A percentile compares a stretch with the other conserved stretches of the same genome.
Evolutionary conservation across 2,888 invertebrate genomes (phyloP).

Genomic region (Cephus runcator): DNA sequence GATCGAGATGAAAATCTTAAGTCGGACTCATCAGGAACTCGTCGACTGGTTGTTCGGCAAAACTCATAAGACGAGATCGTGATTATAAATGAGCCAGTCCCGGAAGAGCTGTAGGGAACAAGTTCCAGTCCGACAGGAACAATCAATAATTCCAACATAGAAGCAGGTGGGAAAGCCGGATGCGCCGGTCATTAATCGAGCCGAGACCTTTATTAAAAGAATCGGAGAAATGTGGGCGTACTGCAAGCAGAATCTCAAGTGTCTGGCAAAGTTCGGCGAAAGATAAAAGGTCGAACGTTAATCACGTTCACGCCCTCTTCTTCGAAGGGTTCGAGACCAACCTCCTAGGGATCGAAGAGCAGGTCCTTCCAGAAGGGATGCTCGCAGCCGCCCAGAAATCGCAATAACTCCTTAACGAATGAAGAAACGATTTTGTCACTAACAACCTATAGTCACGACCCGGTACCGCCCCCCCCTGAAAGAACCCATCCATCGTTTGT

Average conservation of each 20-base stretch:
- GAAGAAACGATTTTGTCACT: not conserved
- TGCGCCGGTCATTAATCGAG: slow-evolving; percentile 65
- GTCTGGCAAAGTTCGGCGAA: slow-evolving; percentile 23
- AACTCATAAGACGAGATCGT: not conserved
- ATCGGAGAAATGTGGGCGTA: slow-evolving; percentile 68
- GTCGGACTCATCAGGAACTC: not conserved
- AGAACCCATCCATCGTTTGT: not conserved
- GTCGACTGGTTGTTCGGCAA: not conserved
- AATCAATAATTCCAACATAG: not conserved
- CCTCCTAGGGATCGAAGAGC: slow-evolving; percentile 29
- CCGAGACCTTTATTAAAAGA: slow-evolving; percentile 67
- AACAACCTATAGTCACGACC: not conserved
- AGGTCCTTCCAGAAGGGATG: slow-evolving; percentile 24
- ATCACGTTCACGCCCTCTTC: slow-evolving; percentile 54
- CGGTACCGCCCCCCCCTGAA: not conserved
- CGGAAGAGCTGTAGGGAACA: not conserved
- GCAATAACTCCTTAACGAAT: slow-evolving; percentile 23
- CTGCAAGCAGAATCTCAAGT: slow-evolving; percentile 48
- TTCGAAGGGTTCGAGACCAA: slow-evolving; percentile 9
- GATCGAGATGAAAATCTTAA: not conserved
- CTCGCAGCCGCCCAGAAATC: slow-evolving; percentile 35
- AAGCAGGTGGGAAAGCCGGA: slow-evolving; percentile 21
- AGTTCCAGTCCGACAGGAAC: not conserved
- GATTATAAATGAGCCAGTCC: slow-evolving; percentile 8
- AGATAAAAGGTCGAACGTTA: slow-evolving; percentile 42